phyloP scores from a whole-genome alignment of 2,797 vertebrate species.

The Acestrorhynchus altus region DNA sequence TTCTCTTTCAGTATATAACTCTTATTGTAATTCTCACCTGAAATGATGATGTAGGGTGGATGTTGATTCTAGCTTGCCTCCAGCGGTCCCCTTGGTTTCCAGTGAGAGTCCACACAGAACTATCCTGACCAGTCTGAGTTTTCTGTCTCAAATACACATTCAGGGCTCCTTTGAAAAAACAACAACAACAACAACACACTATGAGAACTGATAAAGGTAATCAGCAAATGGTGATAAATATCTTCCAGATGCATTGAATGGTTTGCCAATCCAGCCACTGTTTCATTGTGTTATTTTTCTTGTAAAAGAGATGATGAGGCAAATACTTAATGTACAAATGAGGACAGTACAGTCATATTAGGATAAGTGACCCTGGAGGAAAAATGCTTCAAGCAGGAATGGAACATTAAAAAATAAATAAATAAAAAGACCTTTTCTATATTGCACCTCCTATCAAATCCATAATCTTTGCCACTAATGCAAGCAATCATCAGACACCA shows the following conservation, averaged over 20 bases:
- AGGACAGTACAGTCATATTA: constrained; percentile 24
- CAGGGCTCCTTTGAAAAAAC: constrained; percentile 79
- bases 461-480: constrained; percentile 4
- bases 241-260: not conserved
- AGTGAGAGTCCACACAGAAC: constrained; percentile 85
- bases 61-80: constrained; percentile 89
- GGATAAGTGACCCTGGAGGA: constrained; percentile 15
- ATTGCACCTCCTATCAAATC: no score
- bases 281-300: constrained; percentile 31
- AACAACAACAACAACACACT: constrained; percentile 12
- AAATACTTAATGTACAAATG: not conserved
- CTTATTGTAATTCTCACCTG: constrained; percentile 85
- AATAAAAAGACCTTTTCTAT: not conserved
- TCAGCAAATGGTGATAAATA: not conserved
- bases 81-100: constrained; percentile 93
- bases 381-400: constrained; percentile 14
- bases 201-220: not conserved
- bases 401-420: constrained; percentile 8
- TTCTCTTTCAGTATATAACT: no score
- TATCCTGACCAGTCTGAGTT: constrained; percentile 80
- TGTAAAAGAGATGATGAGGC: constrained; percentile 30
- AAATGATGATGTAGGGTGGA: constrained; percentile 90
- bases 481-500: no score
- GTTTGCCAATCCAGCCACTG: not conserved
- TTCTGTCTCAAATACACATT: constrained; percentile 90